Evolutionary conservation across 1,140 invertebrate species (phyloP), one percentile per base, ranked within the genome.

Genomic region (Ceratina calcarata): DNA sequence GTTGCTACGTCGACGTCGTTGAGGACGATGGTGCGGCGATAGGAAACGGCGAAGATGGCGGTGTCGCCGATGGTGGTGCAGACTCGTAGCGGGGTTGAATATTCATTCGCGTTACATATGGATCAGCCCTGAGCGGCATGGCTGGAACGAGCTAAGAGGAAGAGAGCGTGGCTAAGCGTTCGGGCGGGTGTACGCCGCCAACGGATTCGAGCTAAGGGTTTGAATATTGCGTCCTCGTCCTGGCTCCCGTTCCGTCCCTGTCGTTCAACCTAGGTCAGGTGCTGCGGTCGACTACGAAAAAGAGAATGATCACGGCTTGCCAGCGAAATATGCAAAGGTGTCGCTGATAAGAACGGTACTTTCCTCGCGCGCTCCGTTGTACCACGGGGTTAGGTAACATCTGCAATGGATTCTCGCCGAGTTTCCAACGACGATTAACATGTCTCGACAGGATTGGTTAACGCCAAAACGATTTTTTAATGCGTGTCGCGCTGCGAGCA

Each of bases 81-180:
- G 69, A 74, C 82, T 84, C 73, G 69, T 69, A 86, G 85, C 87
- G 62, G 86, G 87, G 87, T 91, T 92, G 91, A 92, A 93, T 93
- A 93, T 93, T 93, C 91, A 93, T 92, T 92, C 90, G 88, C 67
- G 91, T 92, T 93, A 92, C 92, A 92, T 93, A 92, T 92, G 92
- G 92, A 93, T 92, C 91, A 93, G 88, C 87, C 72, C 61, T 86
- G 88, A 91, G 88, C 84, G 77, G 57, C 61, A 69, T 65, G 74
- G 74, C 51, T 70, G 83, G 80, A 82, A 72, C 80, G 75, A 85
- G 83, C 68, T 82, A 85, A 82, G 84, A 85, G 84, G 71, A 82
- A 76, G 79, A 70, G 74, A 70, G 74, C 51, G 65, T 51, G 67
- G 75, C 67, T 78, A 81, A 78, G 67, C 80, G 75, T 70, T 53